Evolutionary conservation across 2,888 invertebrate genomes (phyloP), one percentile per base, ranked within the genome.

Genomic region (Hyposoter didymator): DNA sequence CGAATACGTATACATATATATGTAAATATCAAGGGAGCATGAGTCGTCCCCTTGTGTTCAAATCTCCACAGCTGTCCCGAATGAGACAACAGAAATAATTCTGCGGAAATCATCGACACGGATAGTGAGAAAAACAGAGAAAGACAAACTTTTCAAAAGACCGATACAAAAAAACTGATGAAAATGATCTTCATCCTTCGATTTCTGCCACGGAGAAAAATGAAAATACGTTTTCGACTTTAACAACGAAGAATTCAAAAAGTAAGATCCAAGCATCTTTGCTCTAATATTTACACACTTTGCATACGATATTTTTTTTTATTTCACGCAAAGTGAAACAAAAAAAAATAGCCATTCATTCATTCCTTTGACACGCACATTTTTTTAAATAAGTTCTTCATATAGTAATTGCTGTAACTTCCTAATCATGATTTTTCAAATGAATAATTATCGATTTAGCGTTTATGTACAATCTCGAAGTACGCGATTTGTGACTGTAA

Each of bases 381-480:
- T 35, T 17, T 17, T 45, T 67, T 22, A 28, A 28, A 47, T 32
- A 35, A 49, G 52, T 72, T 28, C 28, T 47, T 28, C 32, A 22
- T 45, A 45, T 59, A 49, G 28, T 66, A 22, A 45, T 22, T 22
- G 47, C n/a, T 45, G 35, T 45, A 45, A 28, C 8, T 45, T 35
- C 17, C 55, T 75, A 80, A 72, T 83, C 43, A 66, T 47, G 82
- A 86, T 85, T 82, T 81, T 67, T 84, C 87, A 88, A 89, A 90
- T 88, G 88, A 88, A 89, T 82, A 85, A 86, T 88, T 84, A 88
- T 88, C 88, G 87, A 89, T 90, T 89, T 89, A 84, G 85, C 83
- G 87, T 88, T 89, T 91, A 91, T 91, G 88, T 91, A 91, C 91
- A 91, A 88, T 84, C 85, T 59, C 89, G 87, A 89, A 89, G 87